These are phyloP conservation scores for Benthosema pterotum DNA, from an alignment of 2,797 vertebrate genomes.

Conservation along the genomic window DNA sequence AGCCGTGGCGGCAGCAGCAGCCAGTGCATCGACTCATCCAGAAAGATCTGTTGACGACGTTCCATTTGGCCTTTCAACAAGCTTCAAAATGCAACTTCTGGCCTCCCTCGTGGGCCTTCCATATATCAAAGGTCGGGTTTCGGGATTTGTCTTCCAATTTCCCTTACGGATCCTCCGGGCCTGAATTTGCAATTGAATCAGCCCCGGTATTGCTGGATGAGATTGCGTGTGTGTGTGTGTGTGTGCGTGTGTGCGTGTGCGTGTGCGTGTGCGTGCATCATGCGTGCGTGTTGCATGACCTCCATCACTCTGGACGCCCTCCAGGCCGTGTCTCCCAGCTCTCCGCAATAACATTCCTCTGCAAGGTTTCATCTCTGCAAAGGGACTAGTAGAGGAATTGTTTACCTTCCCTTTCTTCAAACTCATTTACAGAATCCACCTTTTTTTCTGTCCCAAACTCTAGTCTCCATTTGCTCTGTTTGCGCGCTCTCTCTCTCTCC, in stretches of 20 bases:
- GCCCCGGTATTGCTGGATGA: constrained; percentile 44
- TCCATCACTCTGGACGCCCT: not conserved
- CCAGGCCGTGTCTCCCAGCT: too few species aligned
- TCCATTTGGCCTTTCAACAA: constrained; percentile 30
- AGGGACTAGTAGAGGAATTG: constrained; percentile 27
- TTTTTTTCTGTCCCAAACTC: constrained; percentile 34
- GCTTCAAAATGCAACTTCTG: constrained; percentile 45
- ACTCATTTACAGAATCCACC: constrained; percentile 58
- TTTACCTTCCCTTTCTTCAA: constrained; percentile 41
- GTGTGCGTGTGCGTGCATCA: too few species aligned
- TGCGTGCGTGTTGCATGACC: too few species aligned
- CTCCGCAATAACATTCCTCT: constrained; percentile 37
- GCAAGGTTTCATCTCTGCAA: constrained; percentile 39
- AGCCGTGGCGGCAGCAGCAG: constrained; percentile 10
- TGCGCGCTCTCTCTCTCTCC: constrained; percentile 9
- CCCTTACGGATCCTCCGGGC: constrained; percentile 41
- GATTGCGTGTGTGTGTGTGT: constrained; percentile 21
- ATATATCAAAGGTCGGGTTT: constrained; percentile 35
- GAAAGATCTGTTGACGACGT: constrained; percentile 11
- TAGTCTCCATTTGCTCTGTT: constrained; percentile 1
- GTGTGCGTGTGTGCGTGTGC: too few species aligned
- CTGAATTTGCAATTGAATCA: constrained; percentile 60
- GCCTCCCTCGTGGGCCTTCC: not conserved
- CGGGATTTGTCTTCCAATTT: constrained; percentile 36
- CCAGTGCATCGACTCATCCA: constrained; percentile 10